Base-by-base conservation (phyloP, 2,888 invertebrate species). In the Drosophila mulleri region DNA sequence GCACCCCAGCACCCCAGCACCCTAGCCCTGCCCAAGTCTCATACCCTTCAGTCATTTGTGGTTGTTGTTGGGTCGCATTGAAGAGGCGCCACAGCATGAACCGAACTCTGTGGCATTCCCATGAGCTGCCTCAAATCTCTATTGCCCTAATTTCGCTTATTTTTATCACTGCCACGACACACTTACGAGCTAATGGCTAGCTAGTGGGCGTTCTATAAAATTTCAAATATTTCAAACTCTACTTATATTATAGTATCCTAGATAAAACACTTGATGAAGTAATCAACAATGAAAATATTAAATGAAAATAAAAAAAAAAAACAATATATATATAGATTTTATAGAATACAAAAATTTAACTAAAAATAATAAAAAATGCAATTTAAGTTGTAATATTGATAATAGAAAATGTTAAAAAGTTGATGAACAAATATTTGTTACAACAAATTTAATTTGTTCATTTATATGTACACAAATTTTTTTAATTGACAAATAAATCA, bases 51-150 rank as follows among this genome's bases (percentile, higher is more conserved):
- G 62, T 56, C 87, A 72, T 84, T 89, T 88, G 84, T 72, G 89
- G 85, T 66, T 76, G 80, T 73, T 73, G 70, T 68, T 68, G 72
- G 67, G 72, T 67, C 75, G 68, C 89, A 84, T 79, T 89, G 66
- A 77, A 80, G 67, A 80, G 79, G 79, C 81, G 81, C 81, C 79
- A 73, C 80, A 76, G 72, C 72, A 76, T 80, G 67, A 80, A 67
- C 57, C 26, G 12, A 68, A 54, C 69, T 67, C 37, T 41, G 54
- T 41, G 54, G 63, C 80, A 76, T 78, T 80, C 67, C 77, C 77
- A 80, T 47, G 67, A 63, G 59, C 47, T 56, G 67, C 53, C 77
- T 56, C 58, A 78, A 78, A 78, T 78, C 77, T 71, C 77, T 56
- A 80, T 80, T 80, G 77, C 80, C 77, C 64, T 37, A 71, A 78